phyloP scores from a whole-genome alignment of 2,888 invertebrate genomes.

The Merodon equestris region DNA sequence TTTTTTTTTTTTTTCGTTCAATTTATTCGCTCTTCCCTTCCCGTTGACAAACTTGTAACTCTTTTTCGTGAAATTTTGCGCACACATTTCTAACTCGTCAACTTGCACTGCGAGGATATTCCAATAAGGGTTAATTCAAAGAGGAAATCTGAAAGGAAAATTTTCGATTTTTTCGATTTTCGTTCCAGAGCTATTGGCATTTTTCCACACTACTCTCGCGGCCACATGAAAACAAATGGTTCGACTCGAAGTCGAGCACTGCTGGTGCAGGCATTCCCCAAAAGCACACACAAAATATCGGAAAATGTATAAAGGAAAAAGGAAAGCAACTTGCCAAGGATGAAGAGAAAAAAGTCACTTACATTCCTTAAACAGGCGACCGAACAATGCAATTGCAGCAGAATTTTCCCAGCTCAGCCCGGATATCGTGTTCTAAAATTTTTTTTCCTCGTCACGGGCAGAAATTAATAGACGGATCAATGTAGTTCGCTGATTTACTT shows the following conservation, averaged over 20 bases:
- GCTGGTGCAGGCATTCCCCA: neutral
- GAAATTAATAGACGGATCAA: conserved; percentile 51
- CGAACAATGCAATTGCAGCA: conserved; percentile 49
- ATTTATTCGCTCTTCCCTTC: neutral
- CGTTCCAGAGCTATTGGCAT: conserved; percentile 15
- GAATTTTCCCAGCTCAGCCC: conserved; percentile 28
- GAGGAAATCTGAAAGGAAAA: too few relatives aligned
- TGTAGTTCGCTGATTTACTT: conserved; percentile 59
- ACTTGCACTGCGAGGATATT: conserved; percentile 10
- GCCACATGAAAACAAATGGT: conserved; percentile 39
- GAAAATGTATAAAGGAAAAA: conserved; percentile 13
- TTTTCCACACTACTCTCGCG: conserved; percentile 8
- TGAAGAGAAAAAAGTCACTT: conserved; percentile 47
- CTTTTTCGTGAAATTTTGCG: conserved; percentile 18
- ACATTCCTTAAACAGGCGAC: conserved; percentile 59
- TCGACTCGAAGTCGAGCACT: too few relatives aligned
- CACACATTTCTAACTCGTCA: conserved; percentile 18
- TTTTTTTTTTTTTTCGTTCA: conserved; percentile 11
- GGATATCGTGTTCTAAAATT: conserved; percentile 40
- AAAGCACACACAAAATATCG: neutral
- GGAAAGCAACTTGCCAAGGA: conserved; percentile 13
- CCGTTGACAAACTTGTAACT: conserved; percentile 15
- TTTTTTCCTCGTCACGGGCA: conserved; percentile 42
- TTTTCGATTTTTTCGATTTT: neutral
- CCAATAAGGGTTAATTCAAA: too few relatives aligned